These are phyloP conservation scores for Lamellibrachia satsuma DNA, from an alignment of 2,888 invertebrate genomes.

Conservation along the genomic window DNA sequence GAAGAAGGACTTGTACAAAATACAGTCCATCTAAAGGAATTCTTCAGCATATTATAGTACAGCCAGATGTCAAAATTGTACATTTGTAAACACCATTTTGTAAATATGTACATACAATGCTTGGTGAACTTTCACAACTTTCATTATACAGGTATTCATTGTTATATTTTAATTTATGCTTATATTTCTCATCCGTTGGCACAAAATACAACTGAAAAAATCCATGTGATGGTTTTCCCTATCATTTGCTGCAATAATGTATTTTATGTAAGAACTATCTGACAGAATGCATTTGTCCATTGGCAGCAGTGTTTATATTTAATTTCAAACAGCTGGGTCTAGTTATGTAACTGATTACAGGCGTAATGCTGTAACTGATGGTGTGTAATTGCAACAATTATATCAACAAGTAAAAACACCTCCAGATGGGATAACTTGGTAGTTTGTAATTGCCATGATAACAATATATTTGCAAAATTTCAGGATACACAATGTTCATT, in stretches of 20 bases:
- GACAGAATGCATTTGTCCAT: background rate
- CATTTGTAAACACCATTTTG: background rate
- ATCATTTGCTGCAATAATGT: background rate
- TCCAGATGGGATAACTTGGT: too few species aligned
- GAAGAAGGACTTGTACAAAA: background rate
- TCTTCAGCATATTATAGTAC: background rate
- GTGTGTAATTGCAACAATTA: too few species aligned
- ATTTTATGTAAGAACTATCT: background rate
- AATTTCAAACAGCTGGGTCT: background rate
- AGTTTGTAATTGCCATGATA: too few species aligned
- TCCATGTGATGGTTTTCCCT: background rate
- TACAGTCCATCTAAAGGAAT: background rate
- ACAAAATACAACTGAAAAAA: background rate
- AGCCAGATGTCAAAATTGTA: background rate
- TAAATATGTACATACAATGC: background rate
- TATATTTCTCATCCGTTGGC: background rate
- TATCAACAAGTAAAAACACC: too few species aligned
- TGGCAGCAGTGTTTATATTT: background rate
- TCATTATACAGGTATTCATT: background rate
- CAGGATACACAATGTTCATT: too few species aligned
- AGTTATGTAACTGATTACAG: background rate
- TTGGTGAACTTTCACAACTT: background rate
- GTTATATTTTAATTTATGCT: background rate
- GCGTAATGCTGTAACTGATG: background rate
- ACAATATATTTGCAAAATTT: too few species aligned